Evolutionary conservation across 2,113 vertebrate genomes (phyloP).

Genomic region (Syrrhaptes paradoxus): DNA sequence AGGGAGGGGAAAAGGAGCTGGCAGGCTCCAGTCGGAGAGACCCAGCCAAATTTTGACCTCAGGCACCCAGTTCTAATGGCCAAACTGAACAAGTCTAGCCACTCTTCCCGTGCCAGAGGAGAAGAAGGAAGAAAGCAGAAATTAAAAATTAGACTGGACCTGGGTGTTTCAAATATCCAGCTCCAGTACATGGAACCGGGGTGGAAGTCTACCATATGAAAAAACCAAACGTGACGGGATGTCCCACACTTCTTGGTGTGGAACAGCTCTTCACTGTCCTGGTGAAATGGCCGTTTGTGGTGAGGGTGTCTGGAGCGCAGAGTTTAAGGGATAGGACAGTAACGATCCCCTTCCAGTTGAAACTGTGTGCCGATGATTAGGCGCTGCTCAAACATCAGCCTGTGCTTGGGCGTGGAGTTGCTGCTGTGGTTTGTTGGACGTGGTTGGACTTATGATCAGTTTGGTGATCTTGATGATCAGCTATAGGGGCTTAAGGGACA

Average conservation of each 20-base stretch:
- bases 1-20: not conserved
- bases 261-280: not conserved
- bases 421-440: not conserved
- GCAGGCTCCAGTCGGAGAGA: not conserved
- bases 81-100: not conserved
- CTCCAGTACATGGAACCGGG: not conserved
- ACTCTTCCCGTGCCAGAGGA: not conserved
- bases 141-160: not conserved
- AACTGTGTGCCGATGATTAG: not conserved
- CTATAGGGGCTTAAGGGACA: not conserved
- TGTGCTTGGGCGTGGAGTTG: not conserved
- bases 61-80: not conserved
- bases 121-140: not conserved
- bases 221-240: not conserved
- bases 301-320: not conserved
- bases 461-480: not conserved
- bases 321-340: not conserved
- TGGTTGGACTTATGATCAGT: fast-evolving
- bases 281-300: not conserved
- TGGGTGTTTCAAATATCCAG: not conserved
- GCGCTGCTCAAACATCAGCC: not conserved
- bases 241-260: not conserved
- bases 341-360: not conserved
- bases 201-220: not conserved
- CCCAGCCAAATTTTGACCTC: not conserved